Evolutionary conservation across 1,140 invertebrate genomes (phyloP).

Genomic region (Orchesella cincta): DNA sequence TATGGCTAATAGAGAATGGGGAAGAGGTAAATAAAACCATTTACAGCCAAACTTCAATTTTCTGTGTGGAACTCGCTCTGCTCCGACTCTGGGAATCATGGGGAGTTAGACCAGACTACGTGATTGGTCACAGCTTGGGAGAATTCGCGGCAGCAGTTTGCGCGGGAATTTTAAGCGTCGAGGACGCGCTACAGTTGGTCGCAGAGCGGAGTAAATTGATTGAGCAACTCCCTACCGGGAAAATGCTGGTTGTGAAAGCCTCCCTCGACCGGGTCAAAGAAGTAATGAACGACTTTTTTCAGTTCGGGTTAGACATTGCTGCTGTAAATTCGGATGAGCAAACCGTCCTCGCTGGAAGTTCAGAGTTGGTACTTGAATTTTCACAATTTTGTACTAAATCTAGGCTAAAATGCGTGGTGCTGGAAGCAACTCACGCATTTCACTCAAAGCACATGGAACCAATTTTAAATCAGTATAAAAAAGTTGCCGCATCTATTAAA

Average conservation of each 20-base stretch:
- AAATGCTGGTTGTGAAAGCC: constrained; percentile 13
- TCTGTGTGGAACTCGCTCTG: constrained; percentile 13
- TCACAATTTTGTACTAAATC: neutral
- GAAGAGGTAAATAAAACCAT: neutral
- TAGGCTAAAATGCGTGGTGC: neutral
- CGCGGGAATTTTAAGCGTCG: constrained; percentile 18
- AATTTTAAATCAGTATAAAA: neutral
- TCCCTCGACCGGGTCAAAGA: neutral
- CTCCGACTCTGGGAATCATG: constrained; percentile 31
- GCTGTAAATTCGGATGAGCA: constrained; percentile 8
- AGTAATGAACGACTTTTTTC: neutral
- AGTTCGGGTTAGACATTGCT: neutral
- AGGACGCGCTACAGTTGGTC: constrained; percentile 24
- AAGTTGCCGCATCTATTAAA: neutral
- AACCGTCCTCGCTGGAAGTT: constrained; percentile 6
- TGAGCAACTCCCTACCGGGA: constrained; percentile 3
- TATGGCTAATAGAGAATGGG: neutral
- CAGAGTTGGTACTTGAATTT: neutral
- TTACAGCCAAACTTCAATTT: constrained; percentile 13
- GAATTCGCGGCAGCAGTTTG: constrained; percentile 33
- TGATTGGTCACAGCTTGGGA: constrained; percentile 32
- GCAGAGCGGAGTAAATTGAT: constrained; percentile 2
- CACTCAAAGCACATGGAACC: constrained; percentile 22
- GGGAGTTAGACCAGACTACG: constrained; percentile 9
- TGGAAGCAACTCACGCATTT: constrained; percentile 10